These are phyloP conservation scores for Pangasius larnaudii DNA, from an alignment of 2,797 vertebrate genomes.

Conservation along the genomic window DNA sequence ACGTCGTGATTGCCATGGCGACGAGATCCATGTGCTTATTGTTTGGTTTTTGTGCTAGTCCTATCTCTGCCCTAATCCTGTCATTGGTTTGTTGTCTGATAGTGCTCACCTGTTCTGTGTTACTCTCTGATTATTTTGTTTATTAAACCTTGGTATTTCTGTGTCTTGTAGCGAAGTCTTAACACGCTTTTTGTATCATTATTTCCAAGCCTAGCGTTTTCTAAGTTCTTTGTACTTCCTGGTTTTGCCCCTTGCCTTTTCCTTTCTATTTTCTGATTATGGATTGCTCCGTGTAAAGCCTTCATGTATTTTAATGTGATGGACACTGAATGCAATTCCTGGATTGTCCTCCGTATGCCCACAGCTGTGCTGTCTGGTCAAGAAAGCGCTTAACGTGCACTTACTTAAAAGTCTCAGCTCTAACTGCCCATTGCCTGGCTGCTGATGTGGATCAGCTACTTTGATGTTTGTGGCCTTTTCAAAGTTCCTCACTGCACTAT, in stretches of 20 bases:
- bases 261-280: neutral
- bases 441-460: neutral
- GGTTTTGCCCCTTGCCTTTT: neutral
- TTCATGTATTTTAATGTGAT: neutral
- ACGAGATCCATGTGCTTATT: neutral
- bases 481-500: neutral
- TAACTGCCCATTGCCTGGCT: neutral
- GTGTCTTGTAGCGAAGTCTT: neutral
- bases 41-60: neutral
- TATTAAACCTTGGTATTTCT: neutral
- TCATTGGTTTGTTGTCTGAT: neutral
- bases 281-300: neutral
- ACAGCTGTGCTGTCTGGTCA: neutral
- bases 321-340: neutral
- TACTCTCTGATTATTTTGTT: neutral
- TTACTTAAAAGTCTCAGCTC: neutral
- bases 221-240: neutral
- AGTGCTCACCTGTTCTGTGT: neutral
- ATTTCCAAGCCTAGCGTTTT: neutral
- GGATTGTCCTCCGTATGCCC: neutral
- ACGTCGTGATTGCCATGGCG: neutral
- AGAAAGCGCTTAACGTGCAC: neutral
- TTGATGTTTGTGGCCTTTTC: neutral
- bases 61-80: neutral
- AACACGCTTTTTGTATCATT: neutral